A percentile compares a stretch with the other conserved stretches of the same genome.
Evolutionary conservation across 1,140 invertebrate species (phyloP).

Genomic region (Drosophila leontia): DNA sequence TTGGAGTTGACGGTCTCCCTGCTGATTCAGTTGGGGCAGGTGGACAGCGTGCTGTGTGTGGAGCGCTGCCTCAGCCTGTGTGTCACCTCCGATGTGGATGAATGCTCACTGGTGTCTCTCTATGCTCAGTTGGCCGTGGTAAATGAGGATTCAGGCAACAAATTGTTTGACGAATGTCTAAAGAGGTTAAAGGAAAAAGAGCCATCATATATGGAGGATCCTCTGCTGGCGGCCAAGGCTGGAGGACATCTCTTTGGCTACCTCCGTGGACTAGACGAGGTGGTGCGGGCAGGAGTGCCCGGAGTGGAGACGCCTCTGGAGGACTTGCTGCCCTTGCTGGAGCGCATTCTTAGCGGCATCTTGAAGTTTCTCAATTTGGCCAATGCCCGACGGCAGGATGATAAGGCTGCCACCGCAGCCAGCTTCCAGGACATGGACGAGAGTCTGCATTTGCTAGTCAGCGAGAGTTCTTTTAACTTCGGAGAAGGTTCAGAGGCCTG

Average conservation of each 20-base stretch:
- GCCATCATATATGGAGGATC: slow-evolving; percentile 44
- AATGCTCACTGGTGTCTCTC: slow-evolving; percentile 55
- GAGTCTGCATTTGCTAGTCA: slow-evolving; percentile 85
- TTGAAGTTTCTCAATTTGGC: slow-evolving; percentile 68
- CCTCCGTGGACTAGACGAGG: slow-evolving; percentile 54
- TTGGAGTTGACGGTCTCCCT: slow-evolving; percentile 67
- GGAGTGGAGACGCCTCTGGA: not conserved
- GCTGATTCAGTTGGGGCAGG: slow-evolving; percentile 53
- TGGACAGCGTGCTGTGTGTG: slow-evolving; percentile 27
- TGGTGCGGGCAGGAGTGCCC: slow-evolving; percentile 17
- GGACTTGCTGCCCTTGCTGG: slow-evolving; percentile 47
- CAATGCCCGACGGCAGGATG: slow-evolving; percentile 27
- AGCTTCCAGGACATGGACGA: slow-evolving; percentile 87
- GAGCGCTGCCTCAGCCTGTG: slow-evolving; percentile 45
- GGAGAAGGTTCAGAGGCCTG: slow-evolving; percentile 83
- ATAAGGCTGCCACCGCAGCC: slow-evolving; percentile 71
- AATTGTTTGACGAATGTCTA: slow-evolving; percentile 37
- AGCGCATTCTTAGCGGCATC: slow-evolving; percentile 50
- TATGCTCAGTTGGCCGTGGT: slow-evolving; percentile 61
- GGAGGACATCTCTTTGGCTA: slow-evolving; percentile 71
- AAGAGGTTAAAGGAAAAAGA: slow-evolving; percentile 20
- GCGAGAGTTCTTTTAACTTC: slow-evolving; percentile 72
- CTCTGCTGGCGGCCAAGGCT: slow-evolving; percentile 40
- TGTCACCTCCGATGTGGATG: slow-evolving; percentile 59
- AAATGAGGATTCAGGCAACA: not conserved